Conservation (phyloP, 2,888 invertebrate species). For the Erebia ligea region DNA sequence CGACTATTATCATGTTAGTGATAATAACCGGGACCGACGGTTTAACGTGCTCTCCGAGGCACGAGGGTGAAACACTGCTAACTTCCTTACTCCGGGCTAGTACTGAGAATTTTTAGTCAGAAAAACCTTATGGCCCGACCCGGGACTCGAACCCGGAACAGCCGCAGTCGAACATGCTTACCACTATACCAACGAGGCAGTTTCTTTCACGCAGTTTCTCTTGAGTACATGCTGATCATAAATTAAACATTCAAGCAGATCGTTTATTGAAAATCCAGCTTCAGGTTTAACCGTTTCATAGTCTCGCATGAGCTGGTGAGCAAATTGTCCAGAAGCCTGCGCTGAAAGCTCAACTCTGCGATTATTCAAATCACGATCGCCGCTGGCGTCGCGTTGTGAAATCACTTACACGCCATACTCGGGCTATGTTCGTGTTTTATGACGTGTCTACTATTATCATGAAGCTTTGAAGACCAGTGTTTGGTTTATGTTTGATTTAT, state of each 20-base stretch:
- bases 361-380: conserved; percentile 18
- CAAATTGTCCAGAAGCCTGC: conserved; percentile 13
- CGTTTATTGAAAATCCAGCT: background rate
- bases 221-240: background rate
- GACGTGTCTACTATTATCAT: background rate
- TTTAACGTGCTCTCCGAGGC: too few species aligned
- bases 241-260: background rate
- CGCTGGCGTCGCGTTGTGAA: background rate
- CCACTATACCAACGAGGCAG: too few species aligned
- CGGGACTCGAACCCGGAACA: too few species aligned
- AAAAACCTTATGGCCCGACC: too few species aligned
- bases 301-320: conserved; percentile 5
- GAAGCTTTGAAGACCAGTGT: background rate
- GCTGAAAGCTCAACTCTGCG: conserved; percentile 3
- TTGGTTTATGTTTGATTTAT: background rate
- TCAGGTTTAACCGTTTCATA: background rate
- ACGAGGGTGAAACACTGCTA: too few species aligned
- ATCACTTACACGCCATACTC: background rate
- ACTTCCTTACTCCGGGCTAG: too few species aligned
- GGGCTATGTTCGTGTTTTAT: background rate
- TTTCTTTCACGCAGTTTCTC: too few species aligned
- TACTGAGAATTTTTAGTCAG: too few species aligned
- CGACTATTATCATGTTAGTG: too few species aligned
- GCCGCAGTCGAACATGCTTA: too few species aligned
- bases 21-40: too few species aligned